Evolutionary conservation across 2,888 invertebrate species (phyloP).

Genomic region (Epinotia demarniana): DNA sequence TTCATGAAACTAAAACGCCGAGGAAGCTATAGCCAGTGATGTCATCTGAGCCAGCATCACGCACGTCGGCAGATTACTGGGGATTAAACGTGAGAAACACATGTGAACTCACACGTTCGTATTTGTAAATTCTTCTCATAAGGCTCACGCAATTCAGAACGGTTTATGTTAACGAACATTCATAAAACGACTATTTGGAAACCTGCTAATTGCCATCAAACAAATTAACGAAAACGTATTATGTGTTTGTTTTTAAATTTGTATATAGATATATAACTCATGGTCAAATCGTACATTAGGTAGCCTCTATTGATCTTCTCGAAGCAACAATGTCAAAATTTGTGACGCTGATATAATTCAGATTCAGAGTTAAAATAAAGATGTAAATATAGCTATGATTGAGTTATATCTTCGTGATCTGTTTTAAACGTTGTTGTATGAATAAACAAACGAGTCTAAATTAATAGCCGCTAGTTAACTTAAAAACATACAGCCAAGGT

Average conservation of each 20-base stretch:
- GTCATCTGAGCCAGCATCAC: constrained; percentile 53
- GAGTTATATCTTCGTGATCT: constrained; percentile 38
- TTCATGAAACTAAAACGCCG: constrained; percentile 55
- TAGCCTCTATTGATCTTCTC: constrained; percentile 8
- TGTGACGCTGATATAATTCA: constrained; percentile 6
- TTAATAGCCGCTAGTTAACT: constrained; percentile 36
- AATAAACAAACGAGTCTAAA: constrained; percentile 35
- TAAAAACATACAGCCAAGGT: constrained; percentile 31
- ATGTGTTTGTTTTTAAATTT: constrained; percentile 33
- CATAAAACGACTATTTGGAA: constrained; percentile 43
- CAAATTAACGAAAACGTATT: constrained; percentile 37
- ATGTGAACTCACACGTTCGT: constrained; percentile 60
- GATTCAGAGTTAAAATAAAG: constrained; percentile 11
- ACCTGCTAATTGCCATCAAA: constrained; percentile 42
- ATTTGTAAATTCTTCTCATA: constrained; percentile 55
- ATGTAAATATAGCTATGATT: constrained; percentile 18
- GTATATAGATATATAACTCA: constrained; percentile 12
- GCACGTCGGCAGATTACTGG: constrained; percentile 52
- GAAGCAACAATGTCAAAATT: constrained; percentile 10
- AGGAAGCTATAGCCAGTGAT: constrained; percentile 52
- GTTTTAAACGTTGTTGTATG: constrained; percentile 36
- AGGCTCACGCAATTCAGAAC: constrained; percentile 56
- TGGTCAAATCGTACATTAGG: constrained; percentile 5
- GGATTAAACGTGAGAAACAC: constrained; percentile 61
- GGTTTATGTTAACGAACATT: constrained; percentile 44